Evolutionary conservation across 2,797 vertebrate species (phyloP).

Genomic region (Acanthis flammea): DNA sequence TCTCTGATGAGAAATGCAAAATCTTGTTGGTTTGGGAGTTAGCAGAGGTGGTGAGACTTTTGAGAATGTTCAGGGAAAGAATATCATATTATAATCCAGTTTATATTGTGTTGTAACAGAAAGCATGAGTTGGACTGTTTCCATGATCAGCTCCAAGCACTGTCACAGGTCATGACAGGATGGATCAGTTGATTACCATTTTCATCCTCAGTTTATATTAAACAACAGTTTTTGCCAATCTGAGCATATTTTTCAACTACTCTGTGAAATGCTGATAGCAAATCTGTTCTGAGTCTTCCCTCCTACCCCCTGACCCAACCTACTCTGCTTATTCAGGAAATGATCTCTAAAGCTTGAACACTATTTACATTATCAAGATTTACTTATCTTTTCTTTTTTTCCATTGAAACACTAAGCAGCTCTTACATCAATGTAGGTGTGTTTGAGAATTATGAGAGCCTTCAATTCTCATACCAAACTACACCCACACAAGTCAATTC

Average conservation of each 20-base stretch:
- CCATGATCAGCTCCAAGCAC: neutral
- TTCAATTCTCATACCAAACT: constrained; percentile 79
- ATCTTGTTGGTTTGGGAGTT: neutral
- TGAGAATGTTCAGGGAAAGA: neutral
- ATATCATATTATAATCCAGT: neutral
- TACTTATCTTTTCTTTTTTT: constrained; percentile 69
- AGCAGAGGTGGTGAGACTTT: neutral
- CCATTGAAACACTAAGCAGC: constrained; percentile 54
- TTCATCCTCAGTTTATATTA: neutral
- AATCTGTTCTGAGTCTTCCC: neutral
- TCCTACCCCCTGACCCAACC: neutral
- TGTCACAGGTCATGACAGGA: neutral
- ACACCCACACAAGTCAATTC: constrained; percentile 79
- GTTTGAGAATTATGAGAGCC: constrained; percentile 75
- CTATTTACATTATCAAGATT: constrained; percentile 65
- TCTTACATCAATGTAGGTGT: constrained; percentile 72
- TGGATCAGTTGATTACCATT: neutral
- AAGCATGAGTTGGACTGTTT: neutral
- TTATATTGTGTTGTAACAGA: neutral
- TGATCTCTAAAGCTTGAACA: constrained; percentile 37
- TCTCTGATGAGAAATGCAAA: neutral
- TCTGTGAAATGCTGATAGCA: neutral
- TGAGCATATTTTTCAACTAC: neutral
- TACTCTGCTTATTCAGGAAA: constrained; percentile 24
- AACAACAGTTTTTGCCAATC: neutral